Evolutionary conservation across 2,113 vertebrate species (phyloP).

Genomic region (Colossoma macropomum): DNA sequence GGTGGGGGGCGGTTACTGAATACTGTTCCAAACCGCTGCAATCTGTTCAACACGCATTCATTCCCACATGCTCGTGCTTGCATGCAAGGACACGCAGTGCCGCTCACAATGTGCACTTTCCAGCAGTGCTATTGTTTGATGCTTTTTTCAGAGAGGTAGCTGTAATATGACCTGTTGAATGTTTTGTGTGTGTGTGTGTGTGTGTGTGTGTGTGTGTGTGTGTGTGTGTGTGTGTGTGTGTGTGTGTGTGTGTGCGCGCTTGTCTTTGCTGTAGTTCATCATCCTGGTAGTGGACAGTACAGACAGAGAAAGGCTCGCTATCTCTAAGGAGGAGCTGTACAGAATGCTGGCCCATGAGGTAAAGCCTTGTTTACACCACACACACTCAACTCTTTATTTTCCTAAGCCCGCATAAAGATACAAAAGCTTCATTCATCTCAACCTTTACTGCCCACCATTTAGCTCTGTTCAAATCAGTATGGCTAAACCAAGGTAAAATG

Average conservation of each 20-base stretch:
- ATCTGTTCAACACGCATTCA: background rate
- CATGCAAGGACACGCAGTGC: conserved; percentile 11
- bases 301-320: conserved; percentile 94
- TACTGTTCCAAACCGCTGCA: conserved; percentile 23
- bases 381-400: background rate
- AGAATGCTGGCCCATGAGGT: conserved; percentile 98
- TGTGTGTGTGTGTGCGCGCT: background rate
- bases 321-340: conserved; percentile 97
- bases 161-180: conserved; percentile 17
- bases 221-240: background rate
- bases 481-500: background rate
- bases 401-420: background rate
- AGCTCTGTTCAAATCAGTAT: background rate
- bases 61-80: background rate
- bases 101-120: background rate
- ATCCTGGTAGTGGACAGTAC: conserved; percentile 99
- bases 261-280: conserved; percentile 83
- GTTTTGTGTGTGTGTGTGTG: background rate
- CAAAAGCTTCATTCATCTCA: background rate
- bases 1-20: conserved; percentile 21
- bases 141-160: background rate
- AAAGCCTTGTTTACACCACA: conserved; percentile 56
- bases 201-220: background rate
- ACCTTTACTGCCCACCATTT: background rate
- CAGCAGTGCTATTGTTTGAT: conserved; percentile 2